phyloP scores from a whole-genome alignment of 2,113 vertebrate genomes.

The Suricata suricatta region DNA sequence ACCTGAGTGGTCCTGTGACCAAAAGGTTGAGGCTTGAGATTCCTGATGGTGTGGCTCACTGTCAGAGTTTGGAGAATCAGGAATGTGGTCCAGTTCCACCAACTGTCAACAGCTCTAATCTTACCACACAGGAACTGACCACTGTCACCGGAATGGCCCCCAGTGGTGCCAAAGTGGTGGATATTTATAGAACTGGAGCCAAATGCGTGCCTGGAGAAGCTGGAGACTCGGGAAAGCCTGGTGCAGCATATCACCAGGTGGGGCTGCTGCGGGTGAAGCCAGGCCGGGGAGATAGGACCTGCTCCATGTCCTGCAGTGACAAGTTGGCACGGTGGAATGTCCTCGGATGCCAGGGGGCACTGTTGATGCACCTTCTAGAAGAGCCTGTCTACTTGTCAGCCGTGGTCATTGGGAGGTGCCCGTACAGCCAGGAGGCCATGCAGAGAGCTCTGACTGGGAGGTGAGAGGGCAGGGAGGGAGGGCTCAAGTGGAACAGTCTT shows the following conservation, averaged over 20 bases:
- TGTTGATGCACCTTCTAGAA: conserved; percentile 94
- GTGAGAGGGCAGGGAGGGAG: conserved; percentile 78
- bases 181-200: conserved; percentile 94
- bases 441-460: conserved; percentile 89
- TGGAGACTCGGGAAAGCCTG: conserved; percentile 85
- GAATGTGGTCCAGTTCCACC: not conserved
- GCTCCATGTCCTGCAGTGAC: conserved; percentile 97
- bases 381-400: conserved; percentile 90
- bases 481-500: not conserved
- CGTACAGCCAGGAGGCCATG: conserved; percentile 89
- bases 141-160: not conserved
- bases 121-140: not conserved
- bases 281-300: conserved; percentile 92
- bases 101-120: not conserved
- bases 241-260: conserved; percentile 88
- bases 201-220: conserved; percentile 91
- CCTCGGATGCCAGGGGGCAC: conserved; percentile 95
- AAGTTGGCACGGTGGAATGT: conserved; percentile 93
- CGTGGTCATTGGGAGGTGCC: conserved; percentile 92
- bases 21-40: conserved; percentile 78
- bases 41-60: not conserved
- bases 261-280: conserved; percentile 94
- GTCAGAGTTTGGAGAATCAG: not conserved
- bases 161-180: conserved; percentile 67
- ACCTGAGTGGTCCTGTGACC: not conserved